Evolutionary conservation across 2,888 invertebrate species (phyloP).

Genomic region (Lepidochrysops patricia): DNA sequence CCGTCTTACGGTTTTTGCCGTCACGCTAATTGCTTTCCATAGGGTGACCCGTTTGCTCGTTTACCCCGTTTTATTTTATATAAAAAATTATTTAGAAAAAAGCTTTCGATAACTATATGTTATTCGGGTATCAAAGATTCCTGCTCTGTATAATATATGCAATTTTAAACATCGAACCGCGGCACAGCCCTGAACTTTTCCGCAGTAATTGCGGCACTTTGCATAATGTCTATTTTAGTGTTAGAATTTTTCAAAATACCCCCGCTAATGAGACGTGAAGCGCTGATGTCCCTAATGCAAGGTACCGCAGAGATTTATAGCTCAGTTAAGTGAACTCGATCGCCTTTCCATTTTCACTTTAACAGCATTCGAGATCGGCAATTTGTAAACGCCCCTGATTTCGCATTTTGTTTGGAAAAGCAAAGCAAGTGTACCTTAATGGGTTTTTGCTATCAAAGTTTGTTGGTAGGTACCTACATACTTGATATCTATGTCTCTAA

Average conservation of each 20-base stretch:
- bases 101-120: too few relatives aligned
- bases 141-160: too few relatives aligned
- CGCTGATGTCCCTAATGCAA: constrained; percentile 47
- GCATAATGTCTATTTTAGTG: constrained; percentile 73
- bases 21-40: too few relatives aligned
- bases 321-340: constrained; percentile 52
- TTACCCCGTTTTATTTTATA: too few relatives aligned
- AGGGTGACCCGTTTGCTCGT: too few relatives aligned
- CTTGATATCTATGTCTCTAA: too few relatives aligned
- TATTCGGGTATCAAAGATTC: too few relatives aligned
- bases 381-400: constrained; percentile 10
- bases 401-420: not conserved
- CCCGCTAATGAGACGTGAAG: constrained; percentile 67
- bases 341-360: constrained; percentile 31
- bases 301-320: constrained; percentile 51
- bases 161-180: not conserved
- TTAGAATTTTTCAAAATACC: constrained; percentile 54
- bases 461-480: too few relatives aligned
- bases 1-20: too few relatives aligned
- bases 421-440: not conserved
- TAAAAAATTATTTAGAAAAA: too few relatives aligned
- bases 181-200: constrained; percentile 39
- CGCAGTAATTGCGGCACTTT: constrained; percentile 67
- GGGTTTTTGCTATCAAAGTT: not conserved
- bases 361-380: constrained; percentile 20